A percentile compares a stretch with the other conserved stretches of the same genome.
These are phyloP conservation scores for Drosophila ironensis DNA, from an alignment of 1,140 invertebrate genomes.

Conservation along the genomic window DNA sequence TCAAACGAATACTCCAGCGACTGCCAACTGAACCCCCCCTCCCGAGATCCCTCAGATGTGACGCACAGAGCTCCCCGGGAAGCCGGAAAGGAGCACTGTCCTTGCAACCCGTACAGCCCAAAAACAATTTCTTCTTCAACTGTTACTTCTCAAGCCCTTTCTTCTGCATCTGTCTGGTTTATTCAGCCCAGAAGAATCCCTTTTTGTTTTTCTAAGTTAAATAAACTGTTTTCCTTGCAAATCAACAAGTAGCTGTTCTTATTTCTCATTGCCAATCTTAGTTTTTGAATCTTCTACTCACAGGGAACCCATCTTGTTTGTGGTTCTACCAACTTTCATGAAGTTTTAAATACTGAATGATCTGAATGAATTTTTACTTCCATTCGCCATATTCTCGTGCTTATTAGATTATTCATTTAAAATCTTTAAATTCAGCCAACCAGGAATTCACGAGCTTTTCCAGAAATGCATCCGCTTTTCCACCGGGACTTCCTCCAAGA, in stretches of 20 bases:
- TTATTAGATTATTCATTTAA: too few relatives aligned
- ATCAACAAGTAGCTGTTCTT: neutral
- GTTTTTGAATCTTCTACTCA: too few relatives aligned
- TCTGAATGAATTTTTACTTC: too few relatives aligned
- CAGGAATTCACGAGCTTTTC: too few relatives aligned
- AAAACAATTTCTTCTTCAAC: neutral
- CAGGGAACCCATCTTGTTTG: too few relatives aligned
- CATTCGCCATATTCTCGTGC: too few relatives aligned
- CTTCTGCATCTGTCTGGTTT: neutral
- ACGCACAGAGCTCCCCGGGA: too few relatives aligned
- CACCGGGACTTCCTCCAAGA: neutral
- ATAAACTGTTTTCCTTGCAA: conserved; percentile 9
- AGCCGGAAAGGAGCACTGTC: neutral
- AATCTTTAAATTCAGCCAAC: too few relatives aligned
- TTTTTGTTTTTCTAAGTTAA: neutral
- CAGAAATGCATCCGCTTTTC: conserved; percentile 2
- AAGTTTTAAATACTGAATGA: too few relatives aligned
- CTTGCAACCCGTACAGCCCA: neutral
- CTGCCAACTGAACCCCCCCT: too few relatives aligned
- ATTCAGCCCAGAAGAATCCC: neutral
- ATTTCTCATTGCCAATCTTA: too few relatives aligned
- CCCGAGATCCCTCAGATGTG: neutral
- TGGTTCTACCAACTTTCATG: too few relatives aligned
- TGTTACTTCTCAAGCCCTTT: neutral
- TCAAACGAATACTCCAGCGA: neutral